Base-by-base conservation (phyloP, 1,140 invertebrate genomes). In the Dendroctonus ponderosae region DNA sequence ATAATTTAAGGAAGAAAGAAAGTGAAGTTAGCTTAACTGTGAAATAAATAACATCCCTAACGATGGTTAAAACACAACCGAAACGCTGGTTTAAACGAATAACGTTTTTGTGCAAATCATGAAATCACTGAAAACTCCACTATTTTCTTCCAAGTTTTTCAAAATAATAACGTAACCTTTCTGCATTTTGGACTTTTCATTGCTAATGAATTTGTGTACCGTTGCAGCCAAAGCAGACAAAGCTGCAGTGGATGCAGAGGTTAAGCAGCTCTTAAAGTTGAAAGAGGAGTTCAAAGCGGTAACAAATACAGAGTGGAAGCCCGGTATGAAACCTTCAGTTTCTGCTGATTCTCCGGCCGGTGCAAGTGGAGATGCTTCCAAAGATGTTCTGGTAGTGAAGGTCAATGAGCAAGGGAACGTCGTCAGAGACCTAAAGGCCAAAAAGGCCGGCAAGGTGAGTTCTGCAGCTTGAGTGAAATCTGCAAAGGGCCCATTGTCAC, bases 251-350 rank as follows among this genome's bases (percentile, higher is more conserved):
- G 85, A 88, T 43, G 69, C 73, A 7, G 86, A 85, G 75, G 86
- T 91, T 0, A 85, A 91, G 70, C 72, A 76, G n/a, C 77, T 92
- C 7, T 73, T 91, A 3, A 73, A 74, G 3, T 76, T 93, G n/a
- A 93, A 93, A 78, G 80, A 81, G 0, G 81, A 90, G 53, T 93
- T 86, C 74, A 92, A 91, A 75, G 74, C 77, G 37, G 66, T 80
- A 3, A 84, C 85, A 11, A 89, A 88, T 15, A 78, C 80, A 61
- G 86, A 88, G 4, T 90, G 87, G 88, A 85, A 86, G 63, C 83
- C 85, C 5, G 82, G 79, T 43, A 57, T 87, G 87, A 85, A 86
- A 62, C 84, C 85, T 5, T 81, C 79, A 57, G 71, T 74, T 72
- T 12, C 11, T 14, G 9, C 63, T 14, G n/a, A 37, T 8, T n/a